Evolutionary conservation across 2,888 invertebrate species (phyloP).

Genomic region (Caradrina clavipalpis): DNA sequence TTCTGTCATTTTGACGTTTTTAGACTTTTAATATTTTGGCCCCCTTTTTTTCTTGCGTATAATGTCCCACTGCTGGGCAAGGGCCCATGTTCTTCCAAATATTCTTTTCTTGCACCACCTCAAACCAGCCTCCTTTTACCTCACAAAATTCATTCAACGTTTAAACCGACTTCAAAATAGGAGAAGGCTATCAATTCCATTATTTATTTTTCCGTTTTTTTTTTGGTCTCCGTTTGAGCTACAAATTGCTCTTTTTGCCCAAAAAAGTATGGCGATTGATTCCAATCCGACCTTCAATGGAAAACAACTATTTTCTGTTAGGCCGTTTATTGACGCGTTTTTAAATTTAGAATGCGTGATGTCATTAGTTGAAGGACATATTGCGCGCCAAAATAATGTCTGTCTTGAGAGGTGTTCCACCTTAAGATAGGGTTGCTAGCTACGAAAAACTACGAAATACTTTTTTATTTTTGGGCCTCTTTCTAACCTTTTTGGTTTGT

Average conservation of each 20-base stretch:
- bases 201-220: too few species aligned
- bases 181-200: background rate
- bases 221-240: background rate
- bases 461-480: background rate
- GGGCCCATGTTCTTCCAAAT: too few species aligned
- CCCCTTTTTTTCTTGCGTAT: too few species aligned
- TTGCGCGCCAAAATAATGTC: slow-evolving; percentile 53
- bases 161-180: background rate
- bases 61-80: too few species aligned
- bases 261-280: slow-evolving; percentile 8
- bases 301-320: slow-evolving; percentile 34
- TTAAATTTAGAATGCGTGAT: slow-evolving; percentile 54
- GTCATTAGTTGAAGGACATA: slow-evolving; percentile 52
- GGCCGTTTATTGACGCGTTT: slow-evolving; percentile 41
- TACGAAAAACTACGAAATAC: too few species aligned
- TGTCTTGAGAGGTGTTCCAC: slow-evolving; percentile 29
- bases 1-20: background rate
- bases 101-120: too few species aligned
- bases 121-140: too few species aligned
- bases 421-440: slow-evolving; percentile 33
- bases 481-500: background rate
- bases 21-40: too few species aligned
- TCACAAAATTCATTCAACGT: background rate
- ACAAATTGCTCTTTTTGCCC: background rate
- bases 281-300: slow-evolving; percentile 19